A percentile compares a stretch with the other conserved stretches of the same genome.
Evolutionary conservation across 2,888 invertebrate genomes (phyloP).

Genomic region (Gastrophysa polygoni): DNA sequence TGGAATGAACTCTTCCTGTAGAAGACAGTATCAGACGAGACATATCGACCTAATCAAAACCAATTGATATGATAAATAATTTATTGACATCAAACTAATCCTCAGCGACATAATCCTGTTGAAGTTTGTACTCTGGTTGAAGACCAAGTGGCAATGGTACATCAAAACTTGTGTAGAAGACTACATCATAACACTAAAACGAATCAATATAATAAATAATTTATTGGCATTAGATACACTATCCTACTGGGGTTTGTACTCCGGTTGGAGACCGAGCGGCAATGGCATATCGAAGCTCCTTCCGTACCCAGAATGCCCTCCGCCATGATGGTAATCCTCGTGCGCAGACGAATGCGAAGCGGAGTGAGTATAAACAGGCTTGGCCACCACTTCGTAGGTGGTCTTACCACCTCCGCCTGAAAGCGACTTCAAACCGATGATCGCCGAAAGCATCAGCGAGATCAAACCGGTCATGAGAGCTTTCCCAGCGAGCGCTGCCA

Average conservation of each 20-base stretch:
- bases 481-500: constrained; percentile 80
- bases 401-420: constrained; percentile 70
- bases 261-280: constrained; percentile 49
- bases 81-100: constrained; percentile 28
- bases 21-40: no score
- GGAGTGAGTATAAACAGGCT: constrained; percentile 74
- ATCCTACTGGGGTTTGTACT: constrained; percentile 42
- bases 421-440: constrained; percentile 74
- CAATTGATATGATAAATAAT: constrained; percentile 26
- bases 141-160: constrained; percentile 50
- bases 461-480: constrained; percentile 80
- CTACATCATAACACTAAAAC: no score
- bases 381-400: constrained; percentile 81
- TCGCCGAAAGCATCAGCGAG: constrained; percentile 75
- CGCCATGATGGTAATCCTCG: constrained; percentile 59
- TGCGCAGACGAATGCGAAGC: constrained; percentile 68
- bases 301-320: constrained; percentile 55
- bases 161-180: no score
- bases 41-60: no score
- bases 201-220: constrained; percentile 27
- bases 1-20: no score
- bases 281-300: constrained; percentile 56
- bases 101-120: constrained; percentile 34
- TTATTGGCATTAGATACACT: constrained; percentile 31
- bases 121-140: constrained; percentile 47